Evolutionary conservation across 2,797 vertebrate species (phyloP), one percentile per base, ranked within the genome.

Genomic region (Parauchenoglanis ngamensis): DNA sequence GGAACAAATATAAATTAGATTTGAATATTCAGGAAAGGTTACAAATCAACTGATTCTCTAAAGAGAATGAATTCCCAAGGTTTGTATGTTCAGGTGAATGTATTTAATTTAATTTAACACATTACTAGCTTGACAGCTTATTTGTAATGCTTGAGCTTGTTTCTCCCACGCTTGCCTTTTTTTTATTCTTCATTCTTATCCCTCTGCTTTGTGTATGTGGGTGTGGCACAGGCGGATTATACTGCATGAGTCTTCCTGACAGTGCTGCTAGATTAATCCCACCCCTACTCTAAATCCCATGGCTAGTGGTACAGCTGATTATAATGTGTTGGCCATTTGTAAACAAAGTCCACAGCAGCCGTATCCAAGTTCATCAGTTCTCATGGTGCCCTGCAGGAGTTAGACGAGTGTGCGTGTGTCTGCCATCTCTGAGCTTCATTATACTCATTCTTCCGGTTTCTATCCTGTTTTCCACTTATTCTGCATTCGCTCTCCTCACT

Each of bases 221-320:
- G 80, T 52, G 63, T 76, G 68, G 57, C 49, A 19, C 73, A 68
- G 56, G 35, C 35, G 44, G 83, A 57, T 84, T 87, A 88, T 87
- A 28, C 63, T 68, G 73, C 80, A 80, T 56, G 56, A 49, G 63
- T 82, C 84, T 88, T 89, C 84, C 80, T 87, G 81, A 81, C 85
- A 68, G 82, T 86, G 70, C 86, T 70, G 68, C 35, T 49, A 73
- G 88, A 86, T 88, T 88, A 90, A 89, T 86, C 63, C 73, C n/a
- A 67, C 84, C 81, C 75, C 78, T 75, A 15, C 61, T 72, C 46
- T 89, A 93, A 95, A 95, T 94, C 94, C 91, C 92, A 54, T 90
- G 35, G 92, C 91, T 92, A 92, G 90, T 91, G 89, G 93, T 90
- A 95, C 95, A 95, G 92, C 92, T 95, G 95, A 96, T 96, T 95